Conservation (phyloP, 2,888 invertebrate species). For the Lamproptera curius region DNA sequence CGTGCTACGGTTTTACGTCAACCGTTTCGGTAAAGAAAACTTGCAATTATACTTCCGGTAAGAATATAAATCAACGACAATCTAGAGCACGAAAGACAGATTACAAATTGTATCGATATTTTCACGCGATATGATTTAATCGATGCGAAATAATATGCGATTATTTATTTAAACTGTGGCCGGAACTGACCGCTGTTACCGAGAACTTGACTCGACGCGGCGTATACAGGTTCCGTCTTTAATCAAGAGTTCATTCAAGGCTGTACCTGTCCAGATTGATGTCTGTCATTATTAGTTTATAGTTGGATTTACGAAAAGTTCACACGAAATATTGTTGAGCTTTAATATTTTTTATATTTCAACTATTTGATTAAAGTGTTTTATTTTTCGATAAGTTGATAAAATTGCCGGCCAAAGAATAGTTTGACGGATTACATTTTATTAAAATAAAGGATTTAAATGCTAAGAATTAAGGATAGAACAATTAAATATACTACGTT, state of each 20-base stretch:
- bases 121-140: neutral
- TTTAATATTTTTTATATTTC: neutral
- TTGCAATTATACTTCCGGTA: neutral
- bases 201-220: conserved; percentile 18
- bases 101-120: neutral
- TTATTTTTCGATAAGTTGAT: neutral
- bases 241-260: conserved; percentile 11
- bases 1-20: conserved; percentile 6
- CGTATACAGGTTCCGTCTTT: conserved; percentile 16
- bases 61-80: neutral
- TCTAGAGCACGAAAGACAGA: neutral
- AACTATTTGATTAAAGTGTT: neutral
- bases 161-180: conserved; percentile 6
- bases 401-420: no score
- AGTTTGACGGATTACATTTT: no score
- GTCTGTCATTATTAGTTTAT: neutral
- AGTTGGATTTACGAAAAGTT: neutral
- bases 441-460: no score
- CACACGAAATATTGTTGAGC: neutral
- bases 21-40: neutral
- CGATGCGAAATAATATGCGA: neutral
- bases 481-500: no score
- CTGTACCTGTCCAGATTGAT: neutral
- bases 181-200: conserved; percentile 14
- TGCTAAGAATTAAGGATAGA: no score